Evolutionary conservation across 1,140 invertebrate species (phyloP), one percentile per base, ranked within the genome.

Genomic region (Augochlora pura): DNA sequence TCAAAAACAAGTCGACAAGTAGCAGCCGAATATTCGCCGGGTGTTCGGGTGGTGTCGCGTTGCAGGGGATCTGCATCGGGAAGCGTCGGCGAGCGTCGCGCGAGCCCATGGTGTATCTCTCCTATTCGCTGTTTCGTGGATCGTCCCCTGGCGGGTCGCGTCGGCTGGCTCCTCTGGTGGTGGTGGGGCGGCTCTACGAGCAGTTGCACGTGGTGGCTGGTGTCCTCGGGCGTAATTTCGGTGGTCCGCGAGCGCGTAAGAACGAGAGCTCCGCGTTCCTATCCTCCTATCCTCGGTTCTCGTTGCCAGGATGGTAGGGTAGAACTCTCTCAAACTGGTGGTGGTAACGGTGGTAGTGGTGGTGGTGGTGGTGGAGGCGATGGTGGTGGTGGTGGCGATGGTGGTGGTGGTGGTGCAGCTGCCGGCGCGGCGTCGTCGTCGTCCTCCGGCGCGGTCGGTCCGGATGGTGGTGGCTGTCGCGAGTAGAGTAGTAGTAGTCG

Each of bases 191-290:
- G 63, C 46, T 71, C 83, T 82, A 85, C 42, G 76, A 80, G 79
- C 64, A 84, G 75, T 74, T 68, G 80, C 87, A 88, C 85, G 87
- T 87, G 86, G 84, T 85, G 82, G 83, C 82, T 83, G 74, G 77
- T 88, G 85, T 68, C 87, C 86, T 63, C 82, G 75, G 80, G 87
- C 84, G 62, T 82, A 82, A 88, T 88, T 88, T 88, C 83, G 87
- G 87, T 85, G 79, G 71, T 84, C 72, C 39, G 63, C 73, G 77
- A 72, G 69, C 84, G 80, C 77, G 83, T 80, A 82, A 57, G 82
- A 79, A 82, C 70, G 69, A 54, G 62, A 77, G 18, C 49, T 71
- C 72, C n/a, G 71, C 38, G 16, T 60, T 72, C n/a, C n/a, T n/a
- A n/a, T n/a, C n/a, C 67, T 66, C 78, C 54, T 71, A 62, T 74